Conservation (phyloP, 1,140 invertebrate species). For the Chironomus tepperi region DNA sequence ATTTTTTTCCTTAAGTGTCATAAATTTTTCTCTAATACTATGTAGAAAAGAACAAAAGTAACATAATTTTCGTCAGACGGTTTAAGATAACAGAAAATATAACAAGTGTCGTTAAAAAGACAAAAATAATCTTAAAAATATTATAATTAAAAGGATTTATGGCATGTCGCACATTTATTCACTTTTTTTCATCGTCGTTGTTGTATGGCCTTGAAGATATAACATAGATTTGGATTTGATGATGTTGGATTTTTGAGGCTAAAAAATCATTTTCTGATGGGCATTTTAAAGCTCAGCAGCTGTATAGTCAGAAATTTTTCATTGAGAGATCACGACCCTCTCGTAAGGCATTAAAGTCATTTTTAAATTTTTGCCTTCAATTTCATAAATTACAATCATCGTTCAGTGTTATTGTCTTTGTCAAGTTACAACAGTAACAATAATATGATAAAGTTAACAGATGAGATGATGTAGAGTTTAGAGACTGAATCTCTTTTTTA, state of each 20-base stretch:
- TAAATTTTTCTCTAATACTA: background rate
- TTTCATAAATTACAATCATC: no score
- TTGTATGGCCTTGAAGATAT: background rate
- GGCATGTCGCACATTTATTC: background rate
- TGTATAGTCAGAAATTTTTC: no score
- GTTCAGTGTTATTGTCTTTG: no score
- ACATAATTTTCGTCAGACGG: background rate
- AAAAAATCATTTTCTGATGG: no score
- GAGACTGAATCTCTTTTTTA: background rate
- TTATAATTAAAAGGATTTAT: slow-evolving; percentile 23
- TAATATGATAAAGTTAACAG: background rate
- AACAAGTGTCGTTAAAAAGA: slow-evolving; percentile 16
- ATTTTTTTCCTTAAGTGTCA: background rate
- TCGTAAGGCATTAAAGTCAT: no score
- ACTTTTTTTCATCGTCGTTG: background rate
- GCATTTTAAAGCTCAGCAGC: no score
- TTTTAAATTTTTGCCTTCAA: no score
- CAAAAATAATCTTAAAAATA: slow-evolving; percentile 21
- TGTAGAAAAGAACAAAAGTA: background rate
- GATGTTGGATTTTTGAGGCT: no score
- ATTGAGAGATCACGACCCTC: no score
- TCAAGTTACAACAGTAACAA: no score
- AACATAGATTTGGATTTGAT: no score
- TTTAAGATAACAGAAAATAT: background rate
- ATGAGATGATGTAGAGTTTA: background rate